Evolutionary conservation across 53 echinoderm and acorn worm species (phyloP).

Genomic region (Astropecten irregularis): DNA sequence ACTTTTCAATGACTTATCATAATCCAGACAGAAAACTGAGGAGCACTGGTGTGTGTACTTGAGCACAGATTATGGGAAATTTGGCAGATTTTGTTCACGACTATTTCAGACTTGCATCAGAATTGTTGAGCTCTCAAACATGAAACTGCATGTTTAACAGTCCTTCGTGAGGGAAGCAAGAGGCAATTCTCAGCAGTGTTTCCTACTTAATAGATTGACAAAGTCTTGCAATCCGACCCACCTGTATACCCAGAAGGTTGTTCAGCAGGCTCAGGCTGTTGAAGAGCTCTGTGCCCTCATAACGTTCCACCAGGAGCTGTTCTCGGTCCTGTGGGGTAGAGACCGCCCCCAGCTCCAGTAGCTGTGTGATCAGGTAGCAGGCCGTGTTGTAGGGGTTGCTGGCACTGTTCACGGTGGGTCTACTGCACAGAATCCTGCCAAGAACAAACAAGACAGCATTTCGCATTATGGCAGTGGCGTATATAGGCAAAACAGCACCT

Average conservation of each 20-base stretch:
- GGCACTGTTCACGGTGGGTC: slow-evolving; percentile 64
- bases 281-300: slow-evolving; percentile 62
- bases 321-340: slow-evolving; percentile 79
- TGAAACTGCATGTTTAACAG: no score
- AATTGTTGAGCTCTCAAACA: no score
- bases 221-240: slow-evolving; percentile 20
- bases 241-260: slow-evolving; percentile 94
- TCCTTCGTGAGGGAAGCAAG: no score
- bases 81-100: no score
- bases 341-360: slow-evolving; percentile 67
- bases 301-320: slow-evolving; percentile 68
- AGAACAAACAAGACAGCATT: not conserved
- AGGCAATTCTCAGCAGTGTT: no score
- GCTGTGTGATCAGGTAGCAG: slow-evolving; percentile 68
- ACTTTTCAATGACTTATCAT: no score
- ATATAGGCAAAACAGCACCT: no score
- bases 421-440: slow-evolving; percentile 68
- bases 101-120: no score
- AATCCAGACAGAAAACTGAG: no score
- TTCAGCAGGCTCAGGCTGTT: slow-evolving; percentile 84
- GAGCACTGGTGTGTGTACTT: no score
- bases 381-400: slow-evolving; percentile 86
- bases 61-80: no score
- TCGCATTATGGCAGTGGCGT: not conserved
- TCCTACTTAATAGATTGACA: no score